Conservation (phyloP, 2,888 invertebrate species). For the Pristionchus arcanus region DNA sequence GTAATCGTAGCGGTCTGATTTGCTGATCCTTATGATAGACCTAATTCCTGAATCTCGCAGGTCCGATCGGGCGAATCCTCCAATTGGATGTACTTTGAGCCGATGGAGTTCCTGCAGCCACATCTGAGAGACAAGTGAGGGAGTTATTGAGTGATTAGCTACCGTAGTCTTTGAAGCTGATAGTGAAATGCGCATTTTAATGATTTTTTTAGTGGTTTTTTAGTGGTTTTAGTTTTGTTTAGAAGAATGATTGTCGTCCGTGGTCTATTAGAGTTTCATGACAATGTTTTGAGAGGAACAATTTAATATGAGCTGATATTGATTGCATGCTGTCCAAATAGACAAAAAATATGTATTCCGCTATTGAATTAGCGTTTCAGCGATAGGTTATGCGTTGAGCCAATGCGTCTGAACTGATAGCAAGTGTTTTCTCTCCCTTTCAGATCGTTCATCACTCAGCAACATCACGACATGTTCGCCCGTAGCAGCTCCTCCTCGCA, state of each 20-base stretch:
- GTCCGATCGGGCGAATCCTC: slow-evolving; percentile 56
- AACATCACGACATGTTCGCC: slow-evolving; percentile 25
- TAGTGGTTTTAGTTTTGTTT: too few species aligned
- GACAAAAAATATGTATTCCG: too few species aligned
- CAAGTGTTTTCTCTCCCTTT: neutral
- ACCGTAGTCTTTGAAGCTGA: too few species aligned
- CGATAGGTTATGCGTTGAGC: neutral
- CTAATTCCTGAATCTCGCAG: slow-evolving; percentile 55
- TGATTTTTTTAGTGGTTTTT: too few species aligned
- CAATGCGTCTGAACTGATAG: neutral
- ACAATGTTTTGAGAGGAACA: neutral
- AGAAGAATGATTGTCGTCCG: too few species aligned
- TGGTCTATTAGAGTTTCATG: too few species aligned
- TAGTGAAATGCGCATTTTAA: too few species aligned
- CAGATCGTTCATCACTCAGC: slow-evolving; percentile 10
- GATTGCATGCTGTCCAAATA: neutral
- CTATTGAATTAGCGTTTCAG: neutral
- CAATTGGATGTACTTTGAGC: slow-evolving; percentile 64
- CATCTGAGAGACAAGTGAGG: slow-evolving; percentile 59
- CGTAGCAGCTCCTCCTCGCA: neutral
- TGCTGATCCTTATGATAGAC: too few species aligned
- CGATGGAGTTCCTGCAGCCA: slow-evolving; percentile 65
- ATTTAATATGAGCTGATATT: neutral
- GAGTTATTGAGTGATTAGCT: neutral
- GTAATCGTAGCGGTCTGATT: too few species aligned